Evolutionary conservation across 2,797 vertebrate species (phyloP).

Genomic region (Champsocephalus esox): DNA sequence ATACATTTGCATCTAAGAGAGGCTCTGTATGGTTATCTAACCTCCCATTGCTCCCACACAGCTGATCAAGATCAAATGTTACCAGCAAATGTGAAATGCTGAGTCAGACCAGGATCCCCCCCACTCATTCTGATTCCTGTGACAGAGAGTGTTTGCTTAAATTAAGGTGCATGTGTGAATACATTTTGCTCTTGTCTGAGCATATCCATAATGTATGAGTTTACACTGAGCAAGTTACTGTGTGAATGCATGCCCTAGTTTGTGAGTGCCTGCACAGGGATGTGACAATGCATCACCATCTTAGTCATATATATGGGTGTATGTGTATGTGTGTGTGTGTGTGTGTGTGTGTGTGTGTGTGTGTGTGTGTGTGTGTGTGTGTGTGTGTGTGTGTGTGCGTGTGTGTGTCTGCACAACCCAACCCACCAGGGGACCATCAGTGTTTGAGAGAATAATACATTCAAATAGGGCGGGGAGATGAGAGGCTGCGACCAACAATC

Average conservation of each 20-base stretch:
- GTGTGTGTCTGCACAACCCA: slow-evolving; percentile 29
- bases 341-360: slow-evolving; percentile 14
- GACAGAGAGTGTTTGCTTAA: slow-evolving; percentile 63
- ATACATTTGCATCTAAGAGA: background rate
- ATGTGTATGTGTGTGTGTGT: slow-evolving; percentile 1
- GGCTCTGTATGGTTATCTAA: slow-evolving; percentile 12
- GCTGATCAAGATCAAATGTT: slow-evolving; percentile 41
- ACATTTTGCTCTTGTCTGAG: slow-evolving; percentile 49
- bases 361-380: slow-evolving; percentile 9
- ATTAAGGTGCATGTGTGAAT: slow-evolving; percentile 63
- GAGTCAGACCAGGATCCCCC: slow-evolving; percentile 60
- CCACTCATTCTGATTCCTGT: slow-evolving; percentile 46
- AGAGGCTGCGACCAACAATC: slow-evolving; percentile 74
- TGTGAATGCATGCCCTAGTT: slow-evolving; percentile 36
- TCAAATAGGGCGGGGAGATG: slow-evolving; percentile 56
- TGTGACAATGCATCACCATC: slow-evolving; percentile 64
- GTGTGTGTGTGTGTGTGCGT: background rate
- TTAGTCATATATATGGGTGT: slow-evolving; percentile 21
- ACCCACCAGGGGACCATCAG: slow-evolving; percentile 66
- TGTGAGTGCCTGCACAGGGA: slow-evolving; percentile 46
- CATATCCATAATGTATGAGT: slow-evolving; percentile 72
- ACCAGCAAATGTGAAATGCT: slow-evolving; percentile 46
- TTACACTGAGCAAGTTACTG: slow-evolving; percentile 32
- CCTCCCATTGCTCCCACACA: slow-evolving; percentile 3
- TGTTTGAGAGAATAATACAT: slow-evolving; percentile 77